Evolutionary conservation across 2,113 vertebrate genomes (phyloP).

Genomic region (Macroglossus sobrinus): DNA sequence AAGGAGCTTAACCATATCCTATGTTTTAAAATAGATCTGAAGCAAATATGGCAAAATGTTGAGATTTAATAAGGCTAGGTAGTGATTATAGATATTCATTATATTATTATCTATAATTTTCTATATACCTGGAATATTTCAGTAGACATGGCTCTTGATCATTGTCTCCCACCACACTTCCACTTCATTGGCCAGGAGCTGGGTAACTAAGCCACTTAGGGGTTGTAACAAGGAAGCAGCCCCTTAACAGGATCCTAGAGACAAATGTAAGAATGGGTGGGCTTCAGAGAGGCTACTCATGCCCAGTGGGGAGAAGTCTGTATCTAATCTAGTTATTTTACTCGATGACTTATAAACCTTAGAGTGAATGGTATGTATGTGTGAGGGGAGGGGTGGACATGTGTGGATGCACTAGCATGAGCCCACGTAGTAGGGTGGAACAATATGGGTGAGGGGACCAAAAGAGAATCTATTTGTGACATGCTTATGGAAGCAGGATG

Average conservation of each 20-base stretch:
- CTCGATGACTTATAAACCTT: neutral
- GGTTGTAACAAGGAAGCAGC: neutral
- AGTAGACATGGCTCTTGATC: neutral
- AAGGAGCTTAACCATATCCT: neutral
- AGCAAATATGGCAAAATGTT: neutral
- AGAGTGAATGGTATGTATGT: neutral
- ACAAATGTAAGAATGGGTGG: neutral
- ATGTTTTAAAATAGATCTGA: neutral
- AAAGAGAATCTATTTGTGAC: neutral
- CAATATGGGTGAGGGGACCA: neutral
- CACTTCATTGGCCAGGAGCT: neutral
- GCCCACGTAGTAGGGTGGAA: neutral
- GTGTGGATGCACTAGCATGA: too few relatives aligned
- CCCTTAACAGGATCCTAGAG: neutral
- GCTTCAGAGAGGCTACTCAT: neutral
- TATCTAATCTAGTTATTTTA: neutral
- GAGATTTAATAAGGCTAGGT: neutral
- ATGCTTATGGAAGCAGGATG: neutral
- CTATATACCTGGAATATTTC: neutral
- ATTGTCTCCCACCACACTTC: neutral
- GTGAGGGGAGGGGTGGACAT: too few relatives aligned
- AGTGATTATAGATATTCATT: neutral
- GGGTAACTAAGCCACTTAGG: neutral
- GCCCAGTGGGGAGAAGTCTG: neutral
- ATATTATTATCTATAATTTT: neutral